Evolutionary conservation across 2,113 vertebrate species (phyloP).

Genomic region (Indicator maculatus): DNA sequence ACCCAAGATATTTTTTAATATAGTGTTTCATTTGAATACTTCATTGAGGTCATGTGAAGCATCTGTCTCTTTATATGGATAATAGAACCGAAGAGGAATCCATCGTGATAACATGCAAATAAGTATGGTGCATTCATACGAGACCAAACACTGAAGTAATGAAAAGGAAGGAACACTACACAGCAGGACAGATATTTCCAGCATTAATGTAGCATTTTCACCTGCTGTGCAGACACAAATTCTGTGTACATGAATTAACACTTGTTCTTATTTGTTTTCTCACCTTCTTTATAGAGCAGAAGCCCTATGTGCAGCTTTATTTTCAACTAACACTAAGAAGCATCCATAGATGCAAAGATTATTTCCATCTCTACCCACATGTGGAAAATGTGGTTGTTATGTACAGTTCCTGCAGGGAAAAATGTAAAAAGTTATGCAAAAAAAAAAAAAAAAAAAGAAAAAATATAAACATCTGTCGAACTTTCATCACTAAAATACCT

Average conservation of each 20-base stretch:
- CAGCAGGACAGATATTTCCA: slow-evolving; percentile 52
- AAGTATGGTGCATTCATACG: slow-evolving; percentile 42
- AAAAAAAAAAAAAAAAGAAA: slow-evolving; percentile 33
- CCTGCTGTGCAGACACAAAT: slow-evolving; percentile 43
- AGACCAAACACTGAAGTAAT: slow-evolving; percentile 35
- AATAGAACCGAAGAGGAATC: slow-evolving; percentile 20
- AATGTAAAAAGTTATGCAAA: slow-evolving; percentile 12
- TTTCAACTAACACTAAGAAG: slow-evolving; percentile 33
- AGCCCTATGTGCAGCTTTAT: neutral
- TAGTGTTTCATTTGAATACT: slow-evolving; percentile 4
- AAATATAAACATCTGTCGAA: slow-evolving; percentile 2
- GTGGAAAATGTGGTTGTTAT: slow-evolving; percentile 2
- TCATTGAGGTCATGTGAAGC: neutral
- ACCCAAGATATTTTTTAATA: neutral
- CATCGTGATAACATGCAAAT: slow-evolving; percentile 46
- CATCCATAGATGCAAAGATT: slow-evolving; percentile 25
- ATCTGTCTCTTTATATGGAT: slow-evolving; percentile 23
- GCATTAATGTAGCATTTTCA: slow-evolving; percentile 42
- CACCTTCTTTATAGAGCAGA: slow-evolving; percentile 42
- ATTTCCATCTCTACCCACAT: slow-evolving; percentile 2
- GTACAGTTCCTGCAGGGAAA: neutral
- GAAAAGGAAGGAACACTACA: slow-evolving; percentile 55
- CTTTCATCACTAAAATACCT: slow-evolving; percentile 1
- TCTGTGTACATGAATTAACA: slow-evolving; percentile 55
- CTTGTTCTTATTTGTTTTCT: slow-evolving; percentile 69